A percentile compares a stretch with the other conserved stretches of the same genome.
Conservation (phyloP, 2,797 vertebrate species). For the Catostomus latipinnis region DNA sequence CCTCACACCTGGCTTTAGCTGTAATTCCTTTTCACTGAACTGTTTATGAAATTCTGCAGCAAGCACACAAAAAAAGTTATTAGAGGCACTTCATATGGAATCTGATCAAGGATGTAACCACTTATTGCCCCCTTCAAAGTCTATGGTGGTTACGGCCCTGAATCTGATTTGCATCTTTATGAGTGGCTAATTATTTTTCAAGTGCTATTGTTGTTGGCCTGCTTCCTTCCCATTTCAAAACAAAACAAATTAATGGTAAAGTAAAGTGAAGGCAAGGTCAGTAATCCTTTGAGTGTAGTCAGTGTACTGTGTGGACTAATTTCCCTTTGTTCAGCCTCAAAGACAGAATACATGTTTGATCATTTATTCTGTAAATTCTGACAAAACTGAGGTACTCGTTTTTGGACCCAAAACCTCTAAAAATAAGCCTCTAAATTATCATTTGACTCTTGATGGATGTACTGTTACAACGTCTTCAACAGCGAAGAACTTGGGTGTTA, state of each 20-base stretch:
- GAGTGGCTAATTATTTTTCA: conserved; percentile 45
- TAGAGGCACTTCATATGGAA: conserved; percentile 1
- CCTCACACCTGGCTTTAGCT: not conserved
- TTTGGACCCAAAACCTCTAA: too few relatives aligned
- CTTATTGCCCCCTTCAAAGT: too few relatives aligned
- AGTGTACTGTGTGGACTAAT: not conserved
- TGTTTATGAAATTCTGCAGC: not conserved
- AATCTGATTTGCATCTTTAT: conserved; percentile 35
- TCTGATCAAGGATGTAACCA: not conserved
- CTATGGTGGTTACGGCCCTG: too few relatives aligned
- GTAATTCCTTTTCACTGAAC: not conserved
- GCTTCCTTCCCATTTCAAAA: conserved; percentile 20
- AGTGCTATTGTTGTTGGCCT: conserved; percentile 33
- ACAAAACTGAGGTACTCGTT: too few relatives aligned
- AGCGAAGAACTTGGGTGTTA: too few relatives aligned
- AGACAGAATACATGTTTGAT: conserved; percentile 53
- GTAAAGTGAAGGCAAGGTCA: conserved; percentile 38
- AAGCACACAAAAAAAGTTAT: not conserved
- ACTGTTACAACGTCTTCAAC: too few relatives aligned
- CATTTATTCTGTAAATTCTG: too few relatives aligned
- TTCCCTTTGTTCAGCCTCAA: conserved; percentile 45
- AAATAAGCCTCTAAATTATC: too few relatives aligned
- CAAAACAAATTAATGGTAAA: conserved; percentile 26
- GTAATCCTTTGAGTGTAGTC: conserved; percentile 17
- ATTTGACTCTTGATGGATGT: too few relatives aligned